Evolutionary conservation across 1,140 invertebrate genomes (phyloP).

Genomic region (Scylla paramamosain): DNA sequence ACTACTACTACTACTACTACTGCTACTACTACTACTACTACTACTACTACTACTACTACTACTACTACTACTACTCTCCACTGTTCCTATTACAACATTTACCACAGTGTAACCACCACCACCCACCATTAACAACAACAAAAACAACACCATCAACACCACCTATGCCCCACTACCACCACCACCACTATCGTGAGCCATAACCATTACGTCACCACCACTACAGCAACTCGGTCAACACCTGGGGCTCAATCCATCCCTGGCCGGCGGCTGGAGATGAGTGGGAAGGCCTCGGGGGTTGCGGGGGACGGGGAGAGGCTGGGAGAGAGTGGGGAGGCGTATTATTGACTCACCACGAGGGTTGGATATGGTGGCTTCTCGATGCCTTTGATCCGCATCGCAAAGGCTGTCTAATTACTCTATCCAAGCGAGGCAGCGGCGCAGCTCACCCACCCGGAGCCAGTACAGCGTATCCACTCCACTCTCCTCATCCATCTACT

Average conservation of each 20-base stretch:
- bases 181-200: not conserved
- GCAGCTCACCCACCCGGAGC: not conserved
- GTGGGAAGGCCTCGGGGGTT: not conserved
- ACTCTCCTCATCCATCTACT: not conserved
- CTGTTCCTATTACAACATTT: not conserved
- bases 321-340: not conserved
- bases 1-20: constrained; percentile 18
- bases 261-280: not conserved
- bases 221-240: not conserved
- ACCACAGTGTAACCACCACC: not conserved
- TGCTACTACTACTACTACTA: constrained; percentile 6
- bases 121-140: not conserved
- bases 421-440: not conserved
- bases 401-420: constrained; percentile 14
- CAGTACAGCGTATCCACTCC: not conserved
- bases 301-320: not conserved
- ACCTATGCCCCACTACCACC: not conserved
- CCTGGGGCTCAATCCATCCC: not conserved
- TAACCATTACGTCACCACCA: not conserved
- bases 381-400: constrained; percentile 11
- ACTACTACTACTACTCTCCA: not conserved
- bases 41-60: constrained; percentile 9
- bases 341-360: constrained; percentile 5
- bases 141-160: too few species aligned
- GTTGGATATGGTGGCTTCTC: not conserved